phyloP scores from a whole-genome alignment of 2,797 vertebrate species.

The Myotis vivesi region DNA sequence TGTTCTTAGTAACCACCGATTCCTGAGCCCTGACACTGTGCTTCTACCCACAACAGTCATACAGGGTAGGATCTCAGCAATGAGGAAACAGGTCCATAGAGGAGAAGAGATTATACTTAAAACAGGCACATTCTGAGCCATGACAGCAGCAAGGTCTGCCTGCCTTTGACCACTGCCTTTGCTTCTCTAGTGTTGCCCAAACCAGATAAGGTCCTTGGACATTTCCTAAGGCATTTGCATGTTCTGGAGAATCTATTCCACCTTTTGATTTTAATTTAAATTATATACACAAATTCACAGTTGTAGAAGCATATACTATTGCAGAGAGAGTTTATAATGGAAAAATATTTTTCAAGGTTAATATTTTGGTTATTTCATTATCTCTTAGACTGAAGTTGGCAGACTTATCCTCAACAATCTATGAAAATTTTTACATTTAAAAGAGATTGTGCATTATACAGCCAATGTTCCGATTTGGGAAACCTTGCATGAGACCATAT shows the following conservation, averaged over 20 bases:
- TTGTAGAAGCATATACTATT: not conserved
- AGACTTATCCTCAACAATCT: not conserved
- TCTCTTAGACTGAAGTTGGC: not conserved
- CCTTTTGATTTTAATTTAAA: not conserved
- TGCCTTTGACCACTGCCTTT: not conserved
- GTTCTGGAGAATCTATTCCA: not conserved
- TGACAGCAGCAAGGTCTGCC: not conserved
- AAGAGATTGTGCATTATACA: not conserved
- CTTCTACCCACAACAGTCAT: not conserved
- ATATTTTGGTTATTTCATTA: not conserved
- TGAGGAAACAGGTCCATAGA: not conserved
- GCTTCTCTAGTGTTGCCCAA: not conserved
- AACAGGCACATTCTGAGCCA: not conserved
- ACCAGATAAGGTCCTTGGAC: not conserved
- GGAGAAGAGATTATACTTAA: not conserved
- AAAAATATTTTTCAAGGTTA: not conserved
- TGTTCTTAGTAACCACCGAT: not conserved
- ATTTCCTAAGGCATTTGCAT: not conserved
- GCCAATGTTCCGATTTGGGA: not conserved
- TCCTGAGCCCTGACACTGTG: not conserved
- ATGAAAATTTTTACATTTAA: not conserved
- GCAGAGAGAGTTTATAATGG: not conserved
- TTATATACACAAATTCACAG: not conserved
- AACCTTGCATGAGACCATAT: not conserved
- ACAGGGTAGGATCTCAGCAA: not conserved